Evolutionary conservation across 2,797 vertebrate species (phyloP), one percentile per base, ranked within the genome.

Genomic region (Siniperca obscura): DNA sequence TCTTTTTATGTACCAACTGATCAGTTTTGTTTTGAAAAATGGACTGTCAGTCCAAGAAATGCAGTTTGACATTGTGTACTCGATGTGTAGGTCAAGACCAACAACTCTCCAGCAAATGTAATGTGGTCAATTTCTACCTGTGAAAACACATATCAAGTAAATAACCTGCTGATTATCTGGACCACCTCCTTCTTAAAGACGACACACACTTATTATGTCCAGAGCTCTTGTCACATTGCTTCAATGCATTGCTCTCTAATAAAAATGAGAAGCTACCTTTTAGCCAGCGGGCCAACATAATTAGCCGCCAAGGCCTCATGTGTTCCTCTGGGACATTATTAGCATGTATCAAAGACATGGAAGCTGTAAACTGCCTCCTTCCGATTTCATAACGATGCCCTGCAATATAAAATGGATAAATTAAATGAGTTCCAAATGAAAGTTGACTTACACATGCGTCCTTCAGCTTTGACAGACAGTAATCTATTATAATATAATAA

Each of bases 301-400:
- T 83, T 61, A 81, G 52, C 30, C 17, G 19, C 30, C 12, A 70
- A 40, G 17, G 38, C 64, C 22, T 57, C 17, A 14, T 81, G 36
- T 65, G 52, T 67, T 78, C 83, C 60, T 80, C 53, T 57, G 64
- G 76, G 80, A 80, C 48, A 53, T 80, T 83, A 83, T 81, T 73
- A 61, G 56, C 42, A 19, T 0, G 0, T 74, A 62, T 85, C 69
- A 86, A 77, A 87, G 48, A 65, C 80, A 48, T 46, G 42, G 64
- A 13, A 74, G 76, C 62, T 62, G 74, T 65, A 56, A 61, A 82
- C 56, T 75, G 40, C 34, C 30, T 62, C n/a, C 30, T 44, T 60
- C n/a, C 16, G 27, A 53, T 80, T 76, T 84, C 72, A 85, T 64
- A 57, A 22, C 2, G 2, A 38, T 22, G 17, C 25, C 30, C 34